Conservation (phyloP, 2,113 vertebrate genomes). For the Numida meleagris region DNA sequence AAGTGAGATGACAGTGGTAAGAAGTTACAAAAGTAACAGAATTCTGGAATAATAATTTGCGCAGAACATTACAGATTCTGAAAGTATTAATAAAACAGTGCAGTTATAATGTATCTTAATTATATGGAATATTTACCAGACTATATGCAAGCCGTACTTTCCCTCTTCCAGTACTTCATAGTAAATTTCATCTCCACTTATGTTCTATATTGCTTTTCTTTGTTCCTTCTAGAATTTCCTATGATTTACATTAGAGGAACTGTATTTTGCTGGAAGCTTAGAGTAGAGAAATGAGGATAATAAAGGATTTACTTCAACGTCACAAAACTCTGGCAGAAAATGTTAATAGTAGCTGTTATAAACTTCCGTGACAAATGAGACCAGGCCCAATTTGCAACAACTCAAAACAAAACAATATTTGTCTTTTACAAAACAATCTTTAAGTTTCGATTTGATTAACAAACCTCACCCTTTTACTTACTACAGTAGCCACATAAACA, state of each 20-base stretch:
- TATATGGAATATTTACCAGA: neutral
- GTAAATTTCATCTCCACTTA: neutral
- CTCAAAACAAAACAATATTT: too few species aligned
- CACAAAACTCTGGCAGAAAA: neutral
- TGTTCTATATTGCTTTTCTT: neutral
- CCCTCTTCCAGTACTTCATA: neutral
- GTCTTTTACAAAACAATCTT: too few species aligned
- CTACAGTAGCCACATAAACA: neutral
- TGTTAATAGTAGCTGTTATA: neutral
- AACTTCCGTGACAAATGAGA: too few species aligned
- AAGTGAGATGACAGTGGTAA: neutral
- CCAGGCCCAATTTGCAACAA: too few species aligned
- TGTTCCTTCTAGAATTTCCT: neutral
- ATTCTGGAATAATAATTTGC: neutral
- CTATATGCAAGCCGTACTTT: neutral
- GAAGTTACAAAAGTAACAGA: neutral
- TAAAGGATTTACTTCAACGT: neutral
- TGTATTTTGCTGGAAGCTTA: neutral
- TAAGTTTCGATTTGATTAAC: too few species aligned
- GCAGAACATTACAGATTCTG: neutral
- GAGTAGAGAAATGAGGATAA: fast-evolving
- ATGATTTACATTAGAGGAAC: neutral
- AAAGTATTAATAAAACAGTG: neutral
- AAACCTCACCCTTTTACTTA: too few species aligned
- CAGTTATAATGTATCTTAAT: neutral